Conservation (phyloP, 2,113 vertebrate genomes). For the Quiscalus mexicanus region DNA sequence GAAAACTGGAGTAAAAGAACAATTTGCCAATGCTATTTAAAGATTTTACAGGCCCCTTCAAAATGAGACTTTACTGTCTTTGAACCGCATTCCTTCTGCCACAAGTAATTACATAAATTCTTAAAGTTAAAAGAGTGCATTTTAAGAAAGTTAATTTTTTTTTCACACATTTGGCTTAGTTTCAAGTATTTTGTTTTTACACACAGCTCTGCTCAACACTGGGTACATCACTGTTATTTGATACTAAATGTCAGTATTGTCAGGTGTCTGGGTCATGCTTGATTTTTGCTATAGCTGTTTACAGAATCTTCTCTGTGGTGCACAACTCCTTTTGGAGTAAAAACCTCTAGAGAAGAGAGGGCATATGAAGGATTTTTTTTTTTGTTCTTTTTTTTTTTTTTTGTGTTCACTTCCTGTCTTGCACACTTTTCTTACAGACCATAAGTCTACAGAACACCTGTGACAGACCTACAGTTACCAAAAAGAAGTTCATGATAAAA, state of each 20-base stretch:
- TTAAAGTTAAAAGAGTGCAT: background rate
- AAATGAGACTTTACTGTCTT: constrained; percentile 3
- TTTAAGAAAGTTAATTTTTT: background rate
- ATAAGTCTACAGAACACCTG: background rate
- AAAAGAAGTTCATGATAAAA: background rate
- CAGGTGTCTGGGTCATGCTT: background rate
- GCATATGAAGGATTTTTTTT: background rate
- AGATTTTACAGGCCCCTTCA: background rate
- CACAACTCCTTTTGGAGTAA: background rate
- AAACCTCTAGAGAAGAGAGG: background rate
- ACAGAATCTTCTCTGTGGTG: background rate
- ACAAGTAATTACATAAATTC: constrained; percentile 17
- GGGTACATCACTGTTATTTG: background rate
- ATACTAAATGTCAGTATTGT: background rate
- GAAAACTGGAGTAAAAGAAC: background rate
- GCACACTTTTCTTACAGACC: background rate
- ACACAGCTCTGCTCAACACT: background rate
- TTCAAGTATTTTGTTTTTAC: background rate
- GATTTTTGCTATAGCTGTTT: background rate
- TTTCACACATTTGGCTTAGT: background rate
- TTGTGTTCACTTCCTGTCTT: background rate
- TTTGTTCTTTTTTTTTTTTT: too few relatives aligned
- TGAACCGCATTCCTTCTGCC: constrained; percentile 26
- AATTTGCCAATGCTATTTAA: background rate
- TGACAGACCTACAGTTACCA: background rate